A percentile compares a stretch with the other conserved stretches of the same genome.
These are phyloP conservation scores for Meleagris gallopavo DNA, from an alignment of 2,113 vertebrate genomes.

Conservation along the genomic window DNA sequence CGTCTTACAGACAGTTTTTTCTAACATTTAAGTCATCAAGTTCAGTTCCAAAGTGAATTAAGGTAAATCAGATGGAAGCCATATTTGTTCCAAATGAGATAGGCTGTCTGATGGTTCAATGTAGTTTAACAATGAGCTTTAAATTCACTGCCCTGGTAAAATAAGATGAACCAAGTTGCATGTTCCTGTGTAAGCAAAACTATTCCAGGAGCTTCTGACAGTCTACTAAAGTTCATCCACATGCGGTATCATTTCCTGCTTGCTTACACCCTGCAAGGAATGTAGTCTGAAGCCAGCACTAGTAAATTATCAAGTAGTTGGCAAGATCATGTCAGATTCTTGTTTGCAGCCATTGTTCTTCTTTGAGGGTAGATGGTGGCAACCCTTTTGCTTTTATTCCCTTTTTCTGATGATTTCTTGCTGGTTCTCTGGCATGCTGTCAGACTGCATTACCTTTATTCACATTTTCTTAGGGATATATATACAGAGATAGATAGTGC, in stretches of 20 bases:
- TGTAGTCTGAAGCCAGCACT: background rate
- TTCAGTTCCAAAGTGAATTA: background rate
- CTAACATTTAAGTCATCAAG: background rate
- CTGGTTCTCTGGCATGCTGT: background rate
- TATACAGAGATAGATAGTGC: background rate
- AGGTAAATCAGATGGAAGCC: background rate
- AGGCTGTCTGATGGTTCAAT: background rate
- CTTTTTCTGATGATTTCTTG: background rate
- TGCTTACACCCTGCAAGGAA: background rate
- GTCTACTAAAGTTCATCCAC: background rate
- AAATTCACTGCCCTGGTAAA: background rate
- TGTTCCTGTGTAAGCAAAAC: background rate
- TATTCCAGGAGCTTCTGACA: background rate
- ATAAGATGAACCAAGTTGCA: background rate
- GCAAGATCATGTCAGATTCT: background rate
- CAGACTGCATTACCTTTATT: background rate
- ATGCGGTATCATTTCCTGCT: background rate
- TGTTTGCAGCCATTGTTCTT: background rate
- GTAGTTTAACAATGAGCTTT: background rate
- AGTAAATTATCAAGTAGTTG: background rate
- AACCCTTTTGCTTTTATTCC: background rate
- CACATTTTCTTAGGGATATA: background rate
- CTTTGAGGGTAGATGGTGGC: background rate
- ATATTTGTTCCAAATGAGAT: background rate
- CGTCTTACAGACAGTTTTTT: background rate